Conservation (phyloP, 2,113 vertebrate genomes). For the Alosa alosa region DNA sequence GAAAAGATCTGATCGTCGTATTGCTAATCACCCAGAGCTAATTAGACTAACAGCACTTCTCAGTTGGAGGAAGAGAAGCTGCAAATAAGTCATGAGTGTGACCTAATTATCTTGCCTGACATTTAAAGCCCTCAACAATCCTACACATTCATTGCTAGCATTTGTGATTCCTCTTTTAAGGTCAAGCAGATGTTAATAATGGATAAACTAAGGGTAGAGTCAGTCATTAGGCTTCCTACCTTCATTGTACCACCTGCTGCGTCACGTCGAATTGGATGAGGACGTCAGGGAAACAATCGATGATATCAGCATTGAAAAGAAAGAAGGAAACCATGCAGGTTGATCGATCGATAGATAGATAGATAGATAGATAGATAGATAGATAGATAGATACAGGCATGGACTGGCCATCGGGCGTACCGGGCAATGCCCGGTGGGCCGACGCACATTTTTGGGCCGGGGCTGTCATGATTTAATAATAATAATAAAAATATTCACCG, state of each 20-base stretch:
- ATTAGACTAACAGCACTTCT: constrained; percentile 65
- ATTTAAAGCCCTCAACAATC: constrained; percentile 71
- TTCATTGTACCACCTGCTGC: constrained; percentile 66
- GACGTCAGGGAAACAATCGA: constrained; percentile 65
- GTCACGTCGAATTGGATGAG: constrained; percentile 55
- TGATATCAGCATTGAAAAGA: constrained; percentile 41
- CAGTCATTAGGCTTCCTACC: constrained; percentile 54
- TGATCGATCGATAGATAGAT: too few species aligned
- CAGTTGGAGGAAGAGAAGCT: constrained; percentile 61
- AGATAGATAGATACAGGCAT: too few species aligned
- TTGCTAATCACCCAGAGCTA: constrained; percentile 63
- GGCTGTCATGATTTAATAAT: too few species aligned
- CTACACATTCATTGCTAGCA: constrained; percentile 61
- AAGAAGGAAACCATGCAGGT: not conserved
- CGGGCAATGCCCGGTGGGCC: too few species aligned
- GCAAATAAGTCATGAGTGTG: constrained; percentile 67
- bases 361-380: too few species aligned
- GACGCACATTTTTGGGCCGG: too few species aligned
- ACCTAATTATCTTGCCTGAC: constrained; percentile 74
- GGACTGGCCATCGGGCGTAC: too few species aligned
- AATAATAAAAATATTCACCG: too few species aligned
- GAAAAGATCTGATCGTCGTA: constrained; percentile 15
- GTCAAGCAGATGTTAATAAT: constrained; percentile 76
- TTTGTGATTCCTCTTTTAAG: constrained; percentile 74
- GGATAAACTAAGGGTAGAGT: constrained; percentile 66